Conservation (phyloP, 2,797 vertebrate genomes). For the Catharus ustulatus region DNA sequence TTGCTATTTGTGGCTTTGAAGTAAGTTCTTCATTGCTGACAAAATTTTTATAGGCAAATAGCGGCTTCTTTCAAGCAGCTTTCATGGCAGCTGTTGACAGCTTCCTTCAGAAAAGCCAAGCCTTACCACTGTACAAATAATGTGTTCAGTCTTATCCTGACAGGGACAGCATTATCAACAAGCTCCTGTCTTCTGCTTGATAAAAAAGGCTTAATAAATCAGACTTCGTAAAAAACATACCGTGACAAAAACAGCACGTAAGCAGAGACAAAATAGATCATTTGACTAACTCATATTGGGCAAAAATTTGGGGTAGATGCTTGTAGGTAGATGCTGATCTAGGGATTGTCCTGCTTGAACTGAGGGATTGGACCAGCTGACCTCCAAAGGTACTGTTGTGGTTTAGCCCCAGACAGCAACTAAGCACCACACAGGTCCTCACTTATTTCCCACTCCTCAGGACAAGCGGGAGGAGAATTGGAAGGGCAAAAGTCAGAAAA, state of each 20-base stretch:
- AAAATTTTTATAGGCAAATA: background rate
- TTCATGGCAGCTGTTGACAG: background rate
- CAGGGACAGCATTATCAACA: background rate
- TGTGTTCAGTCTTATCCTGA: background rate
- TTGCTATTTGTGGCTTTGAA: background rate
- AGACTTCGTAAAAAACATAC: background rate
- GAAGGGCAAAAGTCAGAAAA: background rate
- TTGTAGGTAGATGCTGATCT: background rate
- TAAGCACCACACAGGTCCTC: background rate
- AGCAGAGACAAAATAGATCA: background rate
- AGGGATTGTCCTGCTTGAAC: background rate
- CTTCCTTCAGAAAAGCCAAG: slow-evolving; percentile 16
- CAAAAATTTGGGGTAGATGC: background rate
- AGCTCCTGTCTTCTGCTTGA: background rate
- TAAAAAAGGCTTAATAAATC: background rate
- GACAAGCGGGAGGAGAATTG: background rate
- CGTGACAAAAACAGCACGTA: background rate
- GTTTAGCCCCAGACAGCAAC: background rate
- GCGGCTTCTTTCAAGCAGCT: background rate
- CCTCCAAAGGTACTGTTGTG: background rate
- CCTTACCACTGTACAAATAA: background rate
- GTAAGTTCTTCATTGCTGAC: background rate
- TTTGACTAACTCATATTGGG: background rate
- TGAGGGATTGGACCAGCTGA: background rate
- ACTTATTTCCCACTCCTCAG: background rate